Evolutionary conservation across 2,797 vertebrate genomes (phyloP).

Genomic region (Rhynchonycteris naso): DNA sequence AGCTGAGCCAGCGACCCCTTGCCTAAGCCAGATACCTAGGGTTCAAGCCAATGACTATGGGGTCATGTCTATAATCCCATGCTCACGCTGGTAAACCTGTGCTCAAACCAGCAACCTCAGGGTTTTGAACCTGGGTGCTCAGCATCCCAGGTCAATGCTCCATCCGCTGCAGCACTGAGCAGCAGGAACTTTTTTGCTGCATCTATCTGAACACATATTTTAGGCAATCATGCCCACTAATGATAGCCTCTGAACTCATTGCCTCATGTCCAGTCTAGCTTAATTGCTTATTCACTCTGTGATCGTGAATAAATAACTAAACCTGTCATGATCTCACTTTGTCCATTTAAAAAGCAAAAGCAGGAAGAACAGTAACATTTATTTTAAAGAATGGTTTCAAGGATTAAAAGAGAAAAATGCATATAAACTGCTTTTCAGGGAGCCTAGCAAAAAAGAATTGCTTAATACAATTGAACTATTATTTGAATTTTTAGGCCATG

Average conservation of each 20-base stretch:
- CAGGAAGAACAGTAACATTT: not conserved
- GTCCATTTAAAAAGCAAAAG: not conserved
- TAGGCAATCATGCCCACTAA: not conserved
- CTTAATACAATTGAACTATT: not conserved
- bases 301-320: not conserved
- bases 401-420: not conserved
- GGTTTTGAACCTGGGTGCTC: too few species aligned
- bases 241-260: not conserved
- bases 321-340: not conserved
- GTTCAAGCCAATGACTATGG: too few species aligned
- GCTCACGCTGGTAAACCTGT: too few species aligned
- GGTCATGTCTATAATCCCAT: too few species aligned
- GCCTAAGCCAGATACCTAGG: too few species aligned
- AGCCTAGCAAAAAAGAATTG: not conserved
- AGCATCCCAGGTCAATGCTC: too few species aligned
- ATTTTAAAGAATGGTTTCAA: not conserved
- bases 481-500: conserved; percentile 18
- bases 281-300: not conserved
- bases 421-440: not conserved
- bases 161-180: too few species aligned
- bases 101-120: too few species aligned
- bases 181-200: not conserved
- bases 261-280: not conserved
- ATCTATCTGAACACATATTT: not conserved
- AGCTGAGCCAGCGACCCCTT: too few species aligned